These are phyloP conservation scores for Anas flavirostris DNA, from an alignment of 2,797 vertebrate species.

Conservation along the genomic window DNA sequence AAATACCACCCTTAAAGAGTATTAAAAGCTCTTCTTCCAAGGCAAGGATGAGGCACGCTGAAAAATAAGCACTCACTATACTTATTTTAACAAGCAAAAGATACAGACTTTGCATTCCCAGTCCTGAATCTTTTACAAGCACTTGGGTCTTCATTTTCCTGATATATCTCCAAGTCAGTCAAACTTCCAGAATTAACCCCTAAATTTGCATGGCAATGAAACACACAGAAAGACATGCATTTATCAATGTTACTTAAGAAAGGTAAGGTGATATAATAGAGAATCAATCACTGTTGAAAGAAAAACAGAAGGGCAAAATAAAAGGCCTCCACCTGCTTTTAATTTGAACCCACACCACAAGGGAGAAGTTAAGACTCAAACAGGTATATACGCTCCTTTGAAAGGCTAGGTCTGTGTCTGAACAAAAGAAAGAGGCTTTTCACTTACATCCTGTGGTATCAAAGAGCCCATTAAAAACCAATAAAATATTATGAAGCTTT, in stretches of 20 bases:
- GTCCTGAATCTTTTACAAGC: not conserved
- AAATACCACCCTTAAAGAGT: not conserved
- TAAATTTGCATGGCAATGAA: not conserved
- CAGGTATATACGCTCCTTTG: constrained; percentile 16
- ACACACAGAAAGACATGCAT: not conserved
- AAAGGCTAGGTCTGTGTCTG: constrained; percentile 11
- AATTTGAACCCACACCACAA: constrained; percentile 3
- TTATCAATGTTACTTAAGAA: not conserved
- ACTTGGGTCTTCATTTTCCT: not conserved
- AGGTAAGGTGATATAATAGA: not conserved
- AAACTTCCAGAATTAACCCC: constrained; percentile 1
- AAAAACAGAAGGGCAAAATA: constrained; percentile 44
- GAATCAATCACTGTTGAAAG: not conserved
- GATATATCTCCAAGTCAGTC: not conserved
- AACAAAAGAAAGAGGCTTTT: constrained; percentile 53
- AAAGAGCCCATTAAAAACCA: constrained; percentile 60
- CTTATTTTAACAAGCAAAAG: not conserved
- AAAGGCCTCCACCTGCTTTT: constrained; percentile 31
- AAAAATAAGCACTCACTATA: not conserved
- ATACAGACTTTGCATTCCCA: not conserved
- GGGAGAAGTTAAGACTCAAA: constrained; percentile 48
- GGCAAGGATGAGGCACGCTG: not conserved
- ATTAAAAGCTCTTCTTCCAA: not conserved
- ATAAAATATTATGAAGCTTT: constrained; percentile 45
- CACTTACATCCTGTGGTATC: constrained; percentile 40